Base-by-base conservation (phyloP, 2,797 vertebrate species). In the Fistularia commersonii region DNA sequence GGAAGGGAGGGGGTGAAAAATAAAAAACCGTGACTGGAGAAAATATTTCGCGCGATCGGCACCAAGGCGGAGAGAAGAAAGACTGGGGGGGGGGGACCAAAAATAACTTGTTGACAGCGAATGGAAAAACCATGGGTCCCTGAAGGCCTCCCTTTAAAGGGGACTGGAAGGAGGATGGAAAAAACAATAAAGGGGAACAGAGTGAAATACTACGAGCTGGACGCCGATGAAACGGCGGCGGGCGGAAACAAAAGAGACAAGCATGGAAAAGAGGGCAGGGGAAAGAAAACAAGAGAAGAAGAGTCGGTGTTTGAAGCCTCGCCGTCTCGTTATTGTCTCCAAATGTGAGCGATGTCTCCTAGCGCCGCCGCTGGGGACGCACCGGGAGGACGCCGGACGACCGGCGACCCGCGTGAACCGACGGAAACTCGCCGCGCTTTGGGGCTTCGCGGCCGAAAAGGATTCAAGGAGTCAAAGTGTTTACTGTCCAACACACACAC, bases 311-410 rank as follows among this genome's bases (percentile, higher is more conserved):
- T 77, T 75, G 70, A 73, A 70, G 74, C 72, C 52, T 47, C 61
- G 64, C 52, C 63, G 66, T 36, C 35, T 6, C 9, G 51, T 76
- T 76, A 77, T 76, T 67, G 63, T 50, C 53, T 81, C 74, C 67
- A 72, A 82, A 82, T 81, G 76, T 79, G 73, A 45, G 58, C 41
- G 57, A 66, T 71, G 76, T 82, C 72, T 80, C 78, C 56, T 76
- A 48, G 51, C 34, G 34, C 34, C 8, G 34, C 34, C 6, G 6
- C 8, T 6, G 8, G 6, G 6, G 34, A 35, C 6, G 8, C 34
- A 35, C 34, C 34, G 6, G 6, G 34, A 6, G 8, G 34, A 35
- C n/a, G n/a, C n/a, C n/a, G n/a, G n/a, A n/a, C n/a, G n/a, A n/a
- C n/a, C n/a, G n/a, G n/a, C n/a, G n/a, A n/a, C n/a, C n/a, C n/a